Evolutionary conservation across 2,797 vertebrate species (phyloP).

Genomic region (Tragelaphus oryx): DNA sequence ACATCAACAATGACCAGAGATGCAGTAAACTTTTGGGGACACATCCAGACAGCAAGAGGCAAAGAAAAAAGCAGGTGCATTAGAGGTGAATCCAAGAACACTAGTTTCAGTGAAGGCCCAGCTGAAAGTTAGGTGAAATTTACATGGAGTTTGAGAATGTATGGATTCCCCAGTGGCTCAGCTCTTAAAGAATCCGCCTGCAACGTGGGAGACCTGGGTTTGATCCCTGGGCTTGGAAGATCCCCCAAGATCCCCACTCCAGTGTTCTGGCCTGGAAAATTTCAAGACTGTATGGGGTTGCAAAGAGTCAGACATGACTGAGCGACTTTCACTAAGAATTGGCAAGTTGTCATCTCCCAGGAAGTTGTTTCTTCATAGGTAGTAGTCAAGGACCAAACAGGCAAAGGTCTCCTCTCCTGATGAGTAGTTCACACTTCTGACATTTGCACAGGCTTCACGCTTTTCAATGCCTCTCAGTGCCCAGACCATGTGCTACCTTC

Average conservation of each 20-base stretch:
- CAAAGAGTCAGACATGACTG: neutral
- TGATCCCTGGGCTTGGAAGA: neutral
- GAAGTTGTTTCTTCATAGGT: neutral
- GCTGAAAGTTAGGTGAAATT: neutral
- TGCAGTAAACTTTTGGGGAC: neutral
- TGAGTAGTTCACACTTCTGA: neutral
- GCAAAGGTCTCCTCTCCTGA: neutral
- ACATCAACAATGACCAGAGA: neutral
- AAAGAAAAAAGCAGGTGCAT: neutral
- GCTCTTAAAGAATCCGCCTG: neutral
- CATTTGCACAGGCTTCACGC: neutral
- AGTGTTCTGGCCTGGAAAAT: neutral
- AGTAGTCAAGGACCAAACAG: neutral
- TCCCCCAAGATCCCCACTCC: neutral
- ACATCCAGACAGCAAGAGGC: neutral
- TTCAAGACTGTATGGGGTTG: neutral
- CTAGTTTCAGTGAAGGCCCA: neutral
- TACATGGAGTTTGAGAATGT: neutral
- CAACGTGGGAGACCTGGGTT: neutral
- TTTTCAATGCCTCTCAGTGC: neutral
- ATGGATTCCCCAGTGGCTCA: neutral
- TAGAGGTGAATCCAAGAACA: neutral
- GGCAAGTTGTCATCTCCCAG: neutral
- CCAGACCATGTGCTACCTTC: neutral
- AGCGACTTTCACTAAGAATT: neutral